Evolutionary conservation across 2,888 invertebrate genomes (phyloP).

Genomic region (Allygus modestus): DNA sequence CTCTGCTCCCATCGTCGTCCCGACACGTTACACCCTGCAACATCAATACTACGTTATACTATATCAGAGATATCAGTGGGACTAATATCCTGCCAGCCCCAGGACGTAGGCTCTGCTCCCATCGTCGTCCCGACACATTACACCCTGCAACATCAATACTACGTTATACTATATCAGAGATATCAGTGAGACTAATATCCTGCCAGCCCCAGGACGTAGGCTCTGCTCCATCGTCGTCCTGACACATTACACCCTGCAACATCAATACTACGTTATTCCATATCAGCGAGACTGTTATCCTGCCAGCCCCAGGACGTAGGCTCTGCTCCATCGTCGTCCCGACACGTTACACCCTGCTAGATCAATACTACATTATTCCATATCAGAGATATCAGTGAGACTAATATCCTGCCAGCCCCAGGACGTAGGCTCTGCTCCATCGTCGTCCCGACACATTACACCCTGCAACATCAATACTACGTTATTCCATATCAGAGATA

Average conservation of each 20-base stretch:
- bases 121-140: slow-evolving; percentile 12
- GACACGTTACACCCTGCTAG: no score
- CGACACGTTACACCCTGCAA: slow-evolving; percentile 12
- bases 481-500: no score
- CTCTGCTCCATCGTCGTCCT: not conserved
- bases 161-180: no score
- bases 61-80: not conserved
- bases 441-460: no score
- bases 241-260: slow-evolving; percentile 13
- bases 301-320: slow-evolving; percentile 49
- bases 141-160: slow-evolving; percentile 2
- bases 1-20: slow-evolving; percentile 2
- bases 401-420: no score
- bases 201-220: slow-evolving; percentile 24
- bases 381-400: no score
- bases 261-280: no score
- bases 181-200: not conserved
- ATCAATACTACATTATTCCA: no score
- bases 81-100: slow-evolving; percentile 12
- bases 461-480: no score
- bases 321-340: no score
- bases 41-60: no score
- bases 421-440: no score
- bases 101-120: slow-evolving; percentile 17
- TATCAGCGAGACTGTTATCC: slow-evolving; percentile 44